phyloP scores from a whole-genome alignment of 2,888 invertebrate genomes.

The Clostera curtula region DNA sequence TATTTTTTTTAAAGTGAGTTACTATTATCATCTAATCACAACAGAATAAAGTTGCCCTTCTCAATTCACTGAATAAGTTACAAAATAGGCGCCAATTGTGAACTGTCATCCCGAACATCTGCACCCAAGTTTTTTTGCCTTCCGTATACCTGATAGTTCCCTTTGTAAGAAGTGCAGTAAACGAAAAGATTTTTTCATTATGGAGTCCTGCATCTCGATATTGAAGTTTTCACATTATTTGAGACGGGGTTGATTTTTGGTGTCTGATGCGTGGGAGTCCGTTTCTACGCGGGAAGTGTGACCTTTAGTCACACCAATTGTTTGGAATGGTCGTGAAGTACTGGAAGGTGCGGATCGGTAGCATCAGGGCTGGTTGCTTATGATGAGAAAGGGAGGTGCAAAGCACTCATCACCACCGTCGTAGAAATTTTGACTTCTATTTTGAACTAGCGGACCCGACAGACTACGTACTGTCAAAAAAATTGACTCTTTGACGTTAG shows the following conservation, averaged over 20 bases:
- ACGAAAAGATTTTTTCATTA: constrained; percentile 36
- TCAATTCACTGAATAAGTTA: no score
- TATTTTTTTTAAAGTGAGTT: no score
- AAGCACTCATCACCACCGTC: constrained; percentile 55
- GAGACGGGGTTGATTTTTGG: constrained; percentile 22
- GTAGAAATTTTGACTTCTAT: constrained; percentile 66
- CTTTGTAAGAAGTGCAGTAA: not conserved
- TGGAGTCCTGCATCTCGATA: constrained; percentile 42
- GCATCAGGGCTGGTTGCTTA: constrained; percentile 37
- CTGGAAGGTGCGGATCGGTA: constrained; percentile 43
- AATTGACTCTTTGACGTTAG: no score
- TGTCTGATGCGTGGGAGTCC: constrained; percentile 33
- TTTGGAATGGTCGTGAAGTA: constrained; percentile 52
- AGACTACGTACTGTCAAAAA: no score
- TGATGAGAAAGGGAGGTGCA: constrained; percentile 59
- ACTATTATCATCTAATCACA: no score
- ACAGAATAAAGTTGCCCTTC: no score
- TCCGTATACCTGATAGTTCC: constrained; percentile 8
- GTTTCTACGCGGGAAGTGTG: constrained; percentile 61
- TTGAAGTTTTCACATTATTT: constrained; percentile 29
- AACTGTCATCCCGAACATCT: no score
- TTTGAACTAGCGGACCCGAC: no score
- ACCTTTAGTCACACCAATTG: constrained; percentile 24
- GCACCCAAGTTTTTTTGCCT: constrained; percentile 5
- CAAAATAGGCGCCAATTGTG: no score